These are phyloP conservation scores for Agrilus cyanescens DNA, from an alignment of 2,888 invertebrate species.

Conservation along the genomic window DNA sequence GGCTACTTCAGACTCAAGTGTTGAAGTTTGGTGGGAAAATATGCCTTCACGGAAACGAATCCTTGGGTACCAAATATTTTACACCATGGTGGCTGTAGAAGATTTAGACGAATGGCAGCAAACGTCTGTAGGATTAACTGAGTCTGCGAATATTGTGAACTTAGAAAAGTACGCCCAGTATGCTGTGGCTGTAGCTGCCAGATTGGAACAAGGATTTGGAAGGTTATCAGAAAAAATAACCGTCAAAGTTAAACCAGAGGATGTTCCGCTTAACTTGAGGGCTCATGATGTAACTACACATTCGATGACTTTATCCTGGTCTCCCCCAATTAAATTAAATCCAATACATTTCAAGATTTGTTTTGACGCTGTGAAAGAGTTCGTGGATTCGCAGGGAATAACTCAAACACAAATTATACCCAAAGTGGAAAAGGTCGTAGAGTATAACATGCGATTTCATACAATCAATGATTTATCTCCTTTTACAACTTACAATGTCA, in stretches of 20 bases:
- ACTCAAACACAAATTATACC: conserved; percentile 76
- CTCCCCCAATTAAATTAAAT: conserved; percentile 76
- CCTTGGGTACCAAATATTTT: conserved; percentile 80
- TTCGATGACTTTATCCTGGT: conserved; percentile 85
- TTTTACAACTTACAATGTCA: conserved; percentile 88
- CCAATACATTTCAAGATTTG: conserved; percentile 83
- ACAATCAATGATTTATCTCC: conserved; percentile 82
- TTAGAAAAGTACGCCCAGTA: conserved; percentile 84
- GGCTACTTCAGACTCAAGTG: conserved; percentile 83
- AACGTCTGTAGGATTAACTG: conserved; percentile 72
- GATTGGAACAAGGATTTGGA: conserved; percentile 69
- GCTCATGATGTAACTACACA: conserved; percentile 87
- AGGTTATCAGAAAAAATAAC: conserved; percentile 72
- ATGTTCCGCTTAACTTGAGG: conserved; percentile 78
- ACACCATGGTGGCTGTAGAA: conserved; percentile 85
- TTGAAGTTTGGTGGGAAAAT: conserved; percentile 92
- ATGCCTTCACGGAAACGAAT: conserved; percentile 77
- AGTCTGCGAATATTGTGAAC: conserved; percentile 79
- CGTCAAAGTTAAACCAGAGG: conserved; percentile 83
- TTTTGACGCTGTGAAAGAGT: conserved; percentile 86
- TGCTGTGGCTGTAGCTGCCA: conserved; percentile 79
- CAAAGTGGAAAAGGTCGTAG: conserved; percentile 57
- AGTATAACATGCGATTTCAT: conserved; percentile 57
- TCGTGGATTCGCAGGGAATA: conserved; percentile 85
- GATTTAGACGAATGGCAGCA: conserved; percentile 87